Evolutionary conservation across 2,888 invertebrate genomes (phyloP), one percentile per base, ranked within the genome.

Genomic region (Aleiodes testaceus): DNA sequence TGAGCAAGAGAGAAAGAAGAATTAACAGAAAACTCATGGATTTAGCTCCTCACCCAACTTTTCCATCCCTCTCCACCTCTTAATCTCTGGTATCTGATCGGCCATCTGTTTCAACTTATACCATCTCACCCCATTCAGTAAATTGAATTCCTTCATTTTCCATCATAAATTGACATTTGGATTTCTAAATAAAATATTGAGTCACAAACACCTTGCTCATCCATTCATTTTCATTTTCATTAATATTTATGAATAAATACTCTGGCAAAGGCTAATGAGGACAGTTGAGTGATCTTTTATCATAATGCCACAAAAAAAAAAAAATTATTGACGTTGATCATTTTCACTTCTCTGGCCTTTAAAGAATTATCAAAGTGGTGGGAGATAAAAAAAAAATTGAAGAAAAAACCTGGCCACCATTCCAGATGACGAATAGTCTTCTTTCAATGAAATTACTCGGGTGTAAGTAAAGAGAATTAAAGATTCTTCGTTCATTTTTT

Each of bases 71-170:
- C 64, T 63, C 9, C 22, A 26, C 80, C 82, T 83, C 84, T 87
- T 85, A 85, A 87, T 87, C 84, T 85, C 80, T 83, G 83, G 82
- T 87, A 87, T 87, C 86, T 86, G 87, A 87, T 87, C 85, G 81
- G 83, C 87, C 87, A 87, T 87, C 86, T 87, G 87, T 86, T 87
- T 79, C 85, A 79, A 79, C 77, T 79, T 79, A 79, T 80, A 78
- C 76, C 78, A 77, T 79, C 79, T 72, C 69, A 72, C 42, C 66
- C 68, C 47, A 67, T 47, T 55, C 26, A 72, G 64, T 63, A 67
- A 72, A 72, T 72, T 72, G 72, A 72, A 72, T 72, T 72, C 55
- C 12, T 72, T 72, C 64, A 72, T 72, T 72, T 72, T 61, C 14
- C 44, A 47, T 45, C 64, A 68, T 68, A 72, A 72, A 72, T 71